Evolutionary conservation across 2,113 vertebrate genomes (phyloP).

Genomic region (Nerophis lumbriciformis): DNA sequence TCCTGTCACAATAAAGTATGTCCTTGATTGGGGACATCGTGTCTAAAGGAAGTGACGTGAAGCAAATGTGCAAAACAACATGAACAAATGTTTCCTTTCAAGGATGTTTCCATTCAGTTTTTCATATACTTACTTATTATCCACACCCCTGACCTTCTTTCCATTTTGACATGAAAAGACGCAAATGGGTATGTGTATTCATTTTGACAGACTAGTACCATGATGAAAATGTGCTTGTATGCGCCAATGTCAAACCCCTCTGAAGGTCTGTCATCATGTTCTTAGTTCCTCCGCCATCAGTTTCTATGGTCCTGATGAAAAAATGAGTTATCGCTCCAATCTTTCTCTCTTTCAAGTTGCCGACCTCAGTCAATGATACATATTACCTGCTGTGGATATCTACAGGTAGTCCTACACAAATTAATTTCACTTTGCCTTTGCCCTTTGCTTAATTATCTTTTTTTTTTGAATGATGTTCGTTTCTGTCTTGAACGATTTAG

Average conservation of each 20-base stretch:
- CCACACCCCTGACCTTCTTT: constrained; percentile 8
- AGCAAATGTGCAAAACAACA: no score
- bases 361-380: not conserved
- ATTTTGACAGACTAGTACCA: constrained; percentile 34
- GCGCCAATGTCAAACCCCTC: constrained; percentile 40
- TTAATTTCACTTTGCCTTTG: constrained; percentile 37
- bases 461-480: constrained; percentile 57
- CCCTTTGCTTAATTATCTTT: constrained; percentile 50
- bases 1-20: no score
- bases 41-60: no score
- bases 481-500: constrained; percentile 36
- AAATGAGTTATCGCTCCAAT: not conserved
- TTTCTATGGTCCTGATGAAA: constrained; percentile 13
- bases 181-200: constrained; percentile 31
- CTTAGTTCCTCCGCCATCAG: constrained; percentile 14
- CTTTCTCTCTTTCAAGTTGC: not conserved
- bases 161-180: constrained; percentile 43
- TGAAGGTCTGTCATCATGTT: constrained; percentile 16
- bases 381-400: no score
- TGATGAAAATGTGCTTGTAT: constrained; percentile 36
- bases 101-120: no score
- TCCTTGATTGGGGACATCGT: no score
- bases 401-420: no score
- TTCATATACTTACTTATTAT: constrained; percentile 1
- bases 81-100: no score